Conservation (phyloP, 2,888 invertebrate species). For the Pandemis cinnamomeana region DNA sequence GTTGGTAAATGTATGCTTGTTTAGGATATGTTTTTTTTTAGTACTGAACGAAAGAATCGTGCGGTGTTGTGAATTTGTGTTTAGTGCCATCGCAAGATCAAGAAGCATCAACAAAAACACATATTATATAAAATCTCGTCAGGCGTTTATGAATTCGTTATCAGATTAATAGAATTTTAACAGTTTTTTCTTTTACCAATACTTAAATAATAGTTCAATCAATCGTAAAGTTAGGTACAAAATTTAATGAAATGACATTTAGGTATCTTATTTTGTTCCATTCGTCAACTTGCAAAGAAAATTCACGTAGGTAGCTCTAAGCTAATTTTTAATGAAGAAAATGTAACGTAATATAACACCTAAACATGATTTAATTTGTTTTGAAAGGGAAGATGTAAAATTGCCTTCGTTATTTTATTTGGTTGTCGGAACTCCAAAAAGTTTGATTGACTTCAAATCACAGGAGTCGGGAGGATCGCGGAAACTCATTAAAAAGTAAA, state of each 20-base stretch:
- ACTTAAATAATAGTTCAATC: too few relatives aligned
- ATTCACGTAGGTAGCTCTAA: background rate
- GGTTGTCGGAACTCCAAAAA: slow-evolving; percentile 65
- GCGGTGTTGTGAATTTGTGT: background rate
- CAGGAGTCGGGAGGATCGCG: slow-evolving; percentile 65
- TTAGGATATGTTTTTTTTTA: background rate
- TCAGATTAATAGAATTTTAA: too few relatives aligned
- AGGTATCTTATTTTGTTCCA: background rate
- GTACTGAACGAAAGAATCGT: background rate
- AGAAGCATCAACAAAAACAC: too few relatives aligned
- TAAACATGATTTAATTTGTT: slow-evolving; percentile 37
- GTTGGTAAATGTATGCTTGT: background rate
- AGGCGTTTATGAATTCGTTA: too few relatives aligned
- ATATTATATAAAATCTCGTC: too few relatives aligned
- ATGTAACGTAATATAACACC: slow-evolving; percentile 14
- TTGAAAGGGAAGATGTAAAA: slow-evolving; percentile 44
- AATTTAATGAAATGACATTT: too few relatives aligned
- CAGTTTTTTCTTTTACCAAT: too few relatives aligned
- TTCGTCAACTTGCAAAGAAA: background rate
- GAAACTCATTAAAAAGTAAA: slow-evolving; percentile 83
- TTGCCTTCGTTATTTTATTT: slow-evolving; percentile 53
- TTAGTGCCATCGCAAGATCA: too few relatives aligned
- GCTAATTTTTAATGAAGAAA: slow-evolving; percentile 16
- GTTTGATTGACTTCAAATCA: slow-evolving; percentile 82
- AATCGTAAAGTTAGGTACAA: background rate